These are phyloP conservation scores for Delphinapterus leucas DNA, from an alignment of 2,113 vertebrate species.

Conservation along the genomic window DNA sequence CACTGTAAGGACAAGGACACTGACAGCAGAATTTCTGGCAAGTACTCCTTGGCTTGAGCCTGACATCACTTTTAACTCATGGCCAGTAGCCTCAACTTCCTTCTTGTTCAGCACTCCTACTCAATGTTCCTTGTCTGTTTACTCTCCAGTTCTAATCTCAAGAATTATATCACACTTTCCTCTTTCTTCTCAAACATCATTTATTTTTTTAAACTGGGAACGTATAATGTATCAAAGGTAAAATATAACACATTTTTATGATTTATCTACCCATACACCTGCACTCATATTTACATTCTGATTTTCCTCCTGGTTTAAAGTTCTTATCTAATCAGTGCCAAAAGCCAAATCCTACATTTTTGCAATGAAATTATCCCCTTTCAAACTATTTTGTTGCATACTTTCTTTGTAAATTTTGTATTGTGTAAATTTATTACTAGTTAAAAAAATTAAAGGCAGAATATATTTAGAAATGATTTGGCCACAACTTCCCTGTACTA, in stretches of 20 bases:
- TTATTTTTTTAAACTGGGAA: not conserved
- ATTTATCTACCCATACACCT: not conserved
- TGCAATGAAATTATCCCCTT: not conserved
- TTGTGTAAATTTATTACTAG: not conserved
- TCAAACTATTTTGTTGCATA: not conserved
- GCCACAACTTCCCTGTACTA: not conserved
- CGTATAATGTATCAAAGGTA: not conserved
- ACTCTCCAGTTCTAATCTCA: not conserved
- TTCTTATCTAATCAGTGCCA: not conserved
- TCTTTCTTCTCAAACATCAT: not conserved
- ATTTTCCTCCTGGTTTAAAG: not conserved
- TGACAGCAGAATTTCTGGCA: no score
- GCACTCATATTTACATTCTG: not conserved
- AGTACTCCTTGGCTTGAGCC: no score
- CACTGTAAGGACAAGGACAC: no score
- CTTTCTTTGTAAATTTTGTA: not conserved
- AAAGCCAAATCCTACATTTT: not conserved
- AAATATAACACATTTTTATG: not conserved
- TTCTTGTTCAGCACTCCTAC: not conserved
- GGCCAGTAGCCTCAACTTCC: not conserved
- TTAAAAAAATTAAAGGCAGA: not conserved
- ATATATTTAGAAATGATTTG: not conserved
- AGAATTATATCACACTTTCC: rapidly evolving
- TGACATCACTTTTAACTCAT: not conserved
- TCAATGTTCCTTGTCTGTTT: not conserved